Percentiles rank a stretch among this genome's conserved stretches.
phyloP scores from a whole-genome alignment of 2,113 vertebrate genomes.

The Mesitornis unicolor region DNA sequence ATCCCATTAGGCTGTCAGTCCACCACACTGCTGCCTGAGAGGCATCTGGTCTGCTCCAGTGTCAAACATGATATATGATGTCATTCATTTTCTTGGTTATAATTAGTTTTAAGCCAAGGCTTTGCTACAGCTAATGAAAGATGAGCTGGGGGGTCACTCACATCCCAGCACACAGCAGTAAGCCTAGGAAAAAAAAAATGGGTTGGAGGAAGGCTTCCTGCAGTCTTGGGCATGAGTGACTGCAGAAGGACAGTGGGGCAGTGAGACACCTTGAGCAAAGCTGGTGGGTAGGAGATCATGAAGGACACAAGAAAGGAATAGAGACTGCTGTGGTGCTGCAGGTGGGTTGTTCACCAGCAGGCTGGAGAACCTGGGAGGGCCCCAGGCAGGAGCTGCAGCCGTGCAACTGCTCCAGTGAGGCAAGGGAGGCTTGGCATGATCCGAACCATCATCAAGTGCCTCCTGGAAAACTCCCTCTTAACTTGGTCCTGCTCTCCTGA shows the following conservation, averaged over 20 bases:
- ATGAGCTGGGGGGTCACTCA: not conserved
- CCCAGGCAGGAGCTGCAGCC: rapidly evolving
- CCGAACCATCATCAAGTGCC: not conserved
- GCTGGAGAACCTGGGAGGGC: not conserved
- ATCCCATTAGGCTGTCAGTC: not conserved
- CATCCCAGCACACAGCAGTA: not conserved
- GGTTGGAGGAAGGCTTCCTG: not conserved
- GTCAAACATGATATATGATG: not conserved
- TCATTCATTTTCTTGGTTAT: not conserved
- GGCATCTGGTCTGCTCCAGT: conserved; percentile 19
- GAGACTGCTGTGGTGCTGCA: not conserved
- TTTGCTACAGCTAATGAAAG: not conserved
- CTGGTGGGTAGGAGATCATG: not conserved
- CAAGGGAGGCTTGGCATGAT: not conserved
- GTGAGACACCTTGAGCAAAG: not conserved
- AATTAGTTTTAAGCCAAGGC: conserved; percentile 9
- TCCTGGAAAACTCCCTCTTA: not conserved
- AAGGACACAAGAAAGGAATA: not conserved
- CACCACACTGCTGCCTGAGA: not conserved
- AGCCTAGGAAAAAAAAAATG: not conserved
- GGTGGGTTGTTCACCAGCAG: not conserved
- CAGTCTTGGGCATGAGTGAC: rapidly evolving
- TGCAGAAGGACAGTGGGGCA: not conserved
- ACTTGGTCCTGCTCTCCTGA: not conserved
- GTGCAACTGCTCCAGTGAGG: not conserved